Evolutionary conservation across 2,888 invertebrate genomes (phyloP), one percentile per base, ranked within the genome.

Genomic region (Leptopilina myrica): DNA sequence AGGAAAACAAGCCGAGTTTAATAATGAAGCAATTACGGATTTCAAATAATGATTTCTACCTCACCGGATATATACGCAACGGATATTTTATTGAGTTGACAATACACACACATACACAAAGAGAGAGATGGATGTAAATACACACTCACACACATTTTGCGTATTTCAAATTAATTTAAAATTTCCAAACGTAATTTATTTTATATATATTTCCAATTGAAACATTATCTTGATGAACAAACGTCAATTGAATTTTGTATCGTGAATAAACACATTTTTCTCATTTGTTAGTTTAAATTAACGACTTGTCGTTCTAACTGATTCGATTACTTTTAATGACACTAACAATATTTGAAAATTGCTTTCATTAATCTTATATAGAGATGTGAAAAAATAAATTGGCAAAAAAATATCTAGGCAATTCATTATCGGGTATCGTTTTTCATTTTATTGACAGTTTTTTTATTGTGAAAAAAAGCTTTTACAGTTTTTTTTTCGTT

Each of bases 21-120:
- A 56, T 73, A 73, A 73, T 73, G 53, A 56, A 33, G 33, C 73
- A 53, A 73, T 69, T 53, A 53, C 12, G 69, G 26, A 53, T 73
- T 33, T 40, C 1, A 56, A 56, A 73, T 49, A 49, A 49, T 73
- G 26, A 56, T 53, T 33, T 69, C 33, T 26, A 7, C 69, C 53
- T 69, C 53, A 26, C 20, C 12, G 33, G 26, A 53, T 14, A 73
- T 33, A 49, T 49, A 49, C 5, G 73, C 56, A n/a, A 73, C n/a
- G 33, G 56, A 56, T 56, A 73, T 73, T 73, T 73, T 62, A 62
- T 62, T 15, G 14, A 6, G 33, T 73, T 26, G 9, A 56, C 33
- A 53, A 73, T 56, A 73, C 73, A n/a, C 56, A n/a, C 33, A 33
- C 4, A 33, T 33, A 33, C 20, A 33, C 3, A 33, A 0, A 33